These are phyloP conservation scores for Seriola dumerili DNA, from an alignment of 2,113 vertebrate species.

Conservation along the genomic window DNA sequence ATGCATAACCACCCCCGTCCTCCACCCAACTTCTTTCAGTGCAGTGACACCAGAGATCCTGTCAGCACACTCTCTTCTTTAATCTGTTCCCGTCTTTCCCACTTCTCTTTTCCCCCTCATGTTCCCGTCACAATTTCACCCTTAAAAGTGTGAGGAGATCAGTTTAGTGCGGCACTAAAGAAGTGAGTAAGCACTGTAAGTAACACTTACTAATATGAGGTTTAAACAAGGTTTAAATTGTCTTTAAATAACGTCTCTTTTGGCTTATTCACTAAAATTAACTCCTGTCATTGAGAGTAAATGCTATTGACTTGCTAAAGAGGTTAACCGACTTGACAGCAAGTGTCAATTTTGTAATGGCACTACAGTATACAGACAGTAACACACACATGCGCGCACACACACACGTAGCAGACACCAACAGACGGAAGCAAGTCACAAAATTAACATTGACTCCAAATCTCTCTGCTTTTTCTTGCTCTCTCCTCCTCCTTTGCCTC, in stretches of 20 bases:
- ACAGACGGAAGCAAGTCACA: conserved; percentile 7
- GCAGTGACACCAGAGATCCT: conserved; percentile 51
- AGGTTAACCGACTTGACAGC: not conserved
- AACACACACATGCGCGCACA: not conserved
- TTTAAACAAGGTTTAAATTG: not conserved
- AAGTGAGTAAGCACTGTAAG: conserved; percentile 1
- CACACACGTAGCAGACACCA: not conserved
- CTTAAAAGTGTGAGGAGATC: conserved; percentile 26
- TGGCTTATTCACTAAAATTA: conserved; percentile 11
- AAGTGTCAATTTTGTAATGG: conserved; percentile 3
- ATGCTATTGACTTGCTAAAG: not conserved
- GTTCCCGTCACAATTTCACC: not conserved
- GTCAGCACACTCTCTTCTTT: conserved; percentile 33
- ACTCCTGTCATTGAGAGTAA: conserved; percentile 1
- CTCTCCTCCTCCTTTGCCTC: conserved; percentile 31
- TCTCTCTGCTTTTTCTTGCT: not conserved
- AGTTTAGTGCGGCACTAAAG: conserved; percentile 8
- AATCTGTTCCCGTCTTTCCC: conserved; percentile 30
- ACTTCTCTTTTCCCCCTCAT: not conserved
- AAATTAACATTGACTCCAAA: conserved; percentile 7
- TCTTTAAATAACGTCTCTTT: not conserved
- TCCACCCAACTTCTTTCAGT: conserved; percentile 10
- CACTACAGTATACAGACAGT: not conserved
- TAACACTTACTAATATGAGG: not conserved
- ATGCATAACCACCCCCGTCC: conserved; percentile 9